These are phyloP conservation scores for Taphrorychus bicolor DNA, from an alignment of 2,888 invertebrate genomes.

Conservation along the genomic window DNA sequence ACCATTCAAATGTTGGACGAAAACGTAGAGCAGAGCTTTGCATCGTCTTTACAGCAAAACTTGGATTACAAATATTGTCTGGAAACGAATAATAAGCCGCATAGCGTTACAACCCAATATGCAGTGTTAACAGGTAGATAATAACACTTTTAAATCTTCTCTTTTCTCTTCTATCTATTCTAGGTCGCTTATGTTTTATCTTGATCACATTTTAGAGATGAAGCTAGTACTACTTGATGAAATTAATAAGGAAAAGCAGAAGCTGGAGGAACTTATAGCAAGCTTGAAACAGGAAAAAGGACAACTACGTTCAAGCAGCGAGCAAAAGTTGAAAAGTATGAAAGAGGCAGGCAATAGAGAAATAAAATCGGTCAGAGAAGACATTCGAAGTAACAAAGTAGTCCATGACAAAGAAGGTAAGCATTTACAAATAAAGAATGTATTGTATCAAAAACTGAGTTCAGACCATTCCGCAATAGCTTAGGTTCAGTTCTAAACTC, in stretches of 20 bases:
- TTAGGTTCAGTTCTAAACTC: no score
- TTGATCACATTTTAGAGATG: background rate
- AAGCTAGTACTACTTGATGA: background rate
- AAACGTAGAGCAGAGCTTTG: background rate
- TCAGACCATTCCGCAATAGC: no score
- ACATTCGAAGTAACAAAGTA: background rate
- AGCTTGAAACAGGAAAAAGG: background rate
- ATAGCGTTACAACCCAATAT: constrained; percentile 38
- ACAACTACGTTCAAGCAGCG: background rate
- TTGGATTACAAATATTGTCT: constrained; percentile 22
- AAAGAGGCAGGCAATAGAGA: background rate
- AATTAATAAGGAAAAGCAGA: background rate
- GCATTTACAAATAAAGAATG: no score
- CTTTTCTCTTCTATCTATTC: background rate
- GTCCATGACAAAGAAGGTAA: background rate
- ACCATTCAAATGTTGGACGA: background rate
- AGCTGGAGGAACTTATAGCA: background rate
- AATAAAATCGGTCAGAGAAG: background rate
- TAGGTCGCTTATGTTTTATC: no score
- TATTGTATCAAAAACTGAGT: no score
- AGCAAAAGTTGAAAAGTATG: background rate
- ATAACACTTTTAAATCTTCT: background rate
- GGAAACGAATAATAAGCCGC: constrained; percentile 23
- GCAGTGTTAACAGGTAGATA: constrained; percentile 38
- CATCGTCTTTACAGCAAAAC: background rate